Conservation (phyloP, 2,113 vertebrate genomes). For the Tympanuchus pallidicinctus region DNA sequence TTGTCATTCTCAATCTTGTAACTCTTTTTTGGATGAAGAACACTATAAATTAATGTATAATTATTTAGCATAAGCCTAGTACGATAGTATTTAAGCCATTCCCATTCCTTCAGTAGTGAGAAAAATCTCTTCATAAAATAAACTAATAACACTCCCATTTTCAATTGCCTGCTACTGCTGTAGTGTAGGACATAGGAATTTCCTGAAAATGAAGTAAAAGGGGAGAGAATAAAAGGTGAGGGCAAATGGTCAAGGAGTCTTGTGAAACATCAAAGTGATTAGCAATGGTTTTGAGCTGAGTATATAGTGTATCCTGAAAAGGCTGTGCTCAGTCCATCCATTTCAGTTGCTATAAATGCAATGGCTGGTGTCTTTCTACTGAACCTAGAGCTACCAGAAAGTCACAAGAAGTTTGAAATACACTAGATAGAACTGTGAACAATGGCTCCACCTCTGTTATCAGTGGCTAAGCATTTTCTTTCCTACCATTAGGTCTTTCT, state of each 20-base stretch:
- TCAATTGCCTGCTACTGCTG: background rate
- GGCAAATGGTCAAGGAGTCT: background rate
- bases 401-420: background rate
- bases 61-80: slow-evolving; percentile 15
- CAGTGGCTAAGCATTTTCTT: background rate
- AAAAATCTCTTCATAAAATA: background rate
- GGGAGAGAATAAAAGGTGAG: background rate
- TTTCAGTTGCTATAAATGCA: background rate
- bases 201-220: background rate
- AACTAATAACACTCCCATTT: background rate
- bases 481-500: background rate
- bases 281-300: background rate
- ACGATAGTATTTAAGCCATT: background rate
- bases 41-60: background rate
- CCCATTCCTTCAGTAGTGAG: background rate
- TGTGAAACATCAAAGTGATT: background rate
- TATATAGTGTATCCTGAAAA: background rate
- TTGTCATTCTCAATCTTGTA: background rate
- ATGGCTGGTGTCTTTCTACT: background rate
- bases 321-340: background rate
- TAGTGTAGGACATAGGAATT: background rate
- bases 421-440: too few species aligned
- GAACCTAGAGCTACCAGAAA: background rate
- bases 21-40: slow-evolving; percentile 23
- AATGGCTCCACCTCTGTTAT: background rate